Conservation (phyloP, 2,888 invertebrate species). For the Lottia scabra region DNA sequence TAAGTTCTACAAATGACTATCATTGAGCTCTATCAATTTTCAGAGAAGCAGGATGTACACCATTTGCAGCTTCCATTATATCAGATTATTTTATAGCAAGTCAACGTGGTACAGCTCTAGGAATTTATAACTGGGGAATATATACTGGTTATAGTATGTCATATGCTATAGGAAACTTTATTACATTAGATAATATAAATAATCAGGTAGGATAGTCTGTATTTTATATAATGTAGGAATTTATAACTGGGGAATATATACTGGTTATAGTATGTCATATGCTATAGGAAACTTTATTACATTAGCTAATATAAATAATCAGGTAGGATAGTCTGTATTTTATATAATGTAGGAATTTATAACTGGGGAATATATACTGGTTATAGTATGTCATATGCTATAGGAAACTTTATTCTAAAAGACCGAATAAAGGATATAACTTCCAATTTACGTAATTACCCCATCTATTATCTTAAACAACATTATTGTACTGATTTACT, state of each 20-base stretch:
- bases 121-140: constrained; percentile 95
- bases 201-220: constrained; percentile 44
- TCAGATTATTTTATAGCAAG: constrained; percentile 67
- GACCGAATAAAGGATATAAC: no score
- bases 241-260: constrained; percentile 96
- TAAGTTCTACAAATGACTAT: no score
- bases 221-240: constrained; percentile 76
- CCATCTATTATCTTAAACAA: no score
- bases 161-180: constrained; percentile 85
- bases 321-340: constrained; percentile 36
- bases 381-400: constrained; percentile 91
- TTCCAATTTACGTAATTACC: no score
- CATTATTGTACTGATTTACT: no score
- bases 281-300: constrained; percentile 81
- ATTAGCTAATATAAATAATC: constrained; percentile 57
- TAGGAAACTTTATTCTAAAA: constrained; percentile 79
- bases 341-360: constrained; percentile 81
- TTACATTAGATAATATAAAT: constrained; percentile 60
- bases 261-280: constrained; percentile 92
- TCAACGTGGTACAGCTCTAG: constrained; percentile 84
- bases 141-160: constrained; percentile 94
- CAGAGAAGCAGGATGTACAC: constrained; percentile 66
- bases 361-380: constrained; percentile 97
- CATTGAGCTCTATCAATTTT: not conserved
- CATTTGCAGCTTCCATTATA: constrained; percentile 63